Evolutionary conservation across 1,140 invertebrate genomes (phyloP), one percentile per base, ranked within the genome.

Genomic region (Conus ventricosus): DNA sequence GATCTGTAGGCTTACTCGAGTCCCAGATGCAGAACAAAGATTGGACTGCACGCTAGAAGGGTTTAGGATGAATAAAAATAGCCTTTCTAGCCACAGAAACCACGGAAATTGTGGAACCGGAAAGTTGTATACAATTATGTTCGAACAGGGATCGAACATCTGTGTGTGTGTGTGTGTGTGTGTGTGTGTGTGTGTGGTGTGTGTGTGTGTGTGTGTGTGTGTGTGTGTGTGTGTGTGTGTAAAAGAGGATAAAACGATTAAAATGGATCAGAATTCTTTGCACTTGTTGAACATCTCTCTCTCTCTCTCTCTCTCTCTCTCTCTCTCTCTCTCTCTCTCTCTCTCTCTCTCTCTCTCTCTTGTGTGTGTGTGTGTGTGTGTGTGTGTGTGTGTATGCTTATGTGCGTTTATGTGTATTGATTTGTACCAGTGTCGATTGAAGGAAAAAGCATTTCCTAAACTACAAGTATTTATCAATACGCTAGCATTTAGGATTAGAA

Each of bases 321-420:
- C 60, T 67, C 60, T 67, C 60, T 67, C 60, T 75, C 13, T 75
- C 13, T 75, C 13, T 75, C 13, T 75, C 13, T 75, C 71, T 75
- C 13, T 75, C 13, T 75, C 13, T 75, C 60, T 75, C 13, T 75
- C 13, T 75, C 13, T 75, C 13, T 75, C 13, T 75, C 13, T 75
- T 75, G 71, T 75, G 71, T 75, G 71, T 75, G 71, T 75, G 71
- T 75, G 71, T 75, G 71, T 75, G 71, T 75, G 71, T 75, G 71
- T 7, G 71, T 75, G 71, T 7, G 71, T 7, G 71, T 7, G 71
- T 7, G 71, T 7, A 6, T 5, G 3, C 23, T 11, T 75, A 6
- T 75, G 71, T 75, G 71, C 23, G 3, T 75, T 11, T 75, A 20
- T 75, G 71, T 75, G 71, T 75, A 20, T 75, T 23, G 7, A n/a